Evolutionary conservation across 2,113 vertebrate species (phyloP).

Genomic region (Morone saxatilis): DNA sequence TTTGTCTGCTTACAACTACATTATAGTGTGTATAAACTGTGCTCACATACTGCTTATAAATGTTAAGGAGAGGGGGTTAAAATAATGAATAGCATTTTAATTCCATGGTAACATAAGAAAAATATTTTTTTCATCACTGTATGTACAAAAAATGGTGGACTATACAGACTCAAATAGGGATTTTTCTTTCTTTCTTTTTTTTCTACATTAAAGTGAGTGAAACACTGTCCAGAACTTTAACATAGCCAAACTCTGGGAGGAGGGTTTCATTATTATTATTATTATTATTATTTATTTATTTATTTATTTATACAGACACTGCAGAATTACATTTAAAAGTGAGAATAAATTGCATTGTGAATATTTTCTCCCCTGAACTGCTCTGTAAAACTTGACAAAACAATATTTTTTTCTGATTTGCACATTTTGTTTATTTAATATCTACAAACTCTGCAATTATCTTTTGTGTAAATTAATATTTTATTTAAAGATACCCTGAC

Average conservation of each 20-base stretch:
- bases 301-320: too few relatives aligned
- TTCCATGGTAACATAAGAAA: not conserved
- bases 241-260: too few relatives aligned
- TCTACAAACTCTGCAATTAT: conserved; percentile 1
- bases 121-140: not conserved
- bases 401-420: too few relatives aligned
- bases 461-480: not conserved
- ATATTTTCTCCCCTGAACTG: not conserved
- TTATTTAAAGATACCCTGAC: conserved; percentile 1
- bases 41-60: not conserved
- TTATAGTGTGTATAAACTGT: not conserved
- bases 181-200: not conserved
- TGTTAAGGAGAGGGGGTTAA: too few relatives aligned
- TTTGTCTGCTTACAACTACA: not conserved
- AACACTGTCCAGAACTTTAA: not conserved
- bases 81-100: not conserved
- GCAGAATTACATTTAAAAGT: too few relatives aligned
- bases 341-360: too few relatives aligned
- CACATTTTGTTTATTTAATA: not conserved
- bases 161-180: too few relatives aligned
- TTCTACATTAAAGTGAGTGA: not conserved
- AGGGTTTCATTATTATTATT: too few relatives aligned
- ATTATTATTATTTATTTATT: too few relatives aligned
- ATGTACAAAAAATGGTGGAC: too few relatives aligned
- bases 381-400: not conserved